Conservation (phyloP, 92 coral and sea anemone genomes). For the Porites rus region DNA sequence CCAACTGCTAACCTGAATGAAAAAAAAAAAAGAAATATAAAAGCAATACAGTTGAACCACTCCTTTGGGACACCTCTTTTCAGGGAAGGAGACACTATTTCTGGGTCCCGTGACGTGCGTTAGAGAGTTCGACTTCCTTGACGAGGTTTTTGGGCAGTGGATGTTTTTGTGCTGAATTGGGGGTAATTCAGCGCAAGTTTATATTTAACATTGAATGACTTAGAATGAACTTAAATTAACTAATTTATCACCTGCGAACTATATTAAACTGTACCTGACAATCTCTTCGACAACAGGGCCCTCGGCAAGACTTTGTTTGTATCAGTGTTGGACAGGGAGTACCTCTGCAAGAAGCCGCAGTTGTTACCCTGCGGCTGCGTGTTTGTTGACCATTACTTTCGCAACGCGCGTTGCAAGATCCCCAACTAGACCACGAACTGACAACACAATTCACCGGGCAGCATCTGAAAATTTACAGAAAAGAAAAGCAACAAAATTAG, state of each 20-base stretch:
- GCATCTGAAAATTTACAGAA: constrained; percentile 55
- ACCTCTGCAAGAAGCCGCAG: constrained; percentile 62
- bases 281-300: constrained; percentile 82
- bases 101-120: too few species aligned
- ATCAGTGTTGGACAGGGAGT: constrained; percentile 74
- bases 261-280: constrained; percentile 26
- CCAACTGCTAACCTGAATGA: constrained; percentile 65
- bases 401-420: constrained; percentile 76
- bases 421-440: constrained; percentile 79
- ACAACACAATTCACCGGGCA: constrained; percentile 88
- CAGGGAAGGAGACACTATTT: not conserved
- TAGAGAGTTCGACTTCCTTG: too few species aligned
- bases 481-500: not conserved
- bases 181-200: too few species aligned
- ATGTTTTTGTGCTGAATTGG: too few species aligned
- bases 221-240: too few species aligned
- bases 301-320: constrained; percentile 69
- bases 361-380: constrained; percentile 72
- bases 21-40: not conserved
- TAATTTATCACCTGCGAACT: too few species aligned
- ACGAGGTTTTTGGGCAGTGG: too few species aligned
- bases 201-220: too few species aligned
- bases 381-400: constrained; percentile 59
- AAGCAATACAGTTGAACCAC: not conserved
- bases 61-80: too few species aligned